Percentiles rank a stretch among this genome's conserved stretches.
These are phyloP conservation scores for Drosophila nebulosa DNA, from an alignment of 1,140 invertebrate genomes.

Conservation along the genomic window DNA sequence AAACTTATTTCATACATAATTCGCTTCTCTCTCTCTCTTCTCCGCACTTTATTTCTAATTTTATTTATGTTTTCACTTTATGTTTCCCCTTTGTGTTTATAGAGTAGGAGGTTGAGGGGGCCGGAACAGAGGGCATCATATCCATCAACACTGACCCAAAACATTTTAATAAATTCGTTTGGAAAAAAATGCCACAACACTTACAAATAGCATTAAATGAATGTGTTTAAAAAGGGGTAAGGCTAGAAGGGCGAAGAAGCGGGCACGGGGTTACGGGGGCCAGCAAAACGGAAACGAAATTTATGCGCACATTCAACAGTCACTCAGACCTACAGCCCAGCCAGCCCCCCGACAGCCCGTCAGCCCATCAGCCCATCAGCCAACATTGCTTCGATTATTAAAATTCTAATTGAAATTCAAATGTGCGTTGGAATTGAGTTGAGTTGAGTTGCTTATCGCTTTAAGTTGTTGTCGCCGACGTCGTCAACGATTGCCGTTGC, in stretches of 20 bases:
- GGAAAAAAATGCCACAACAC: conserved; percentile 31
- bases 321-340: background rate
- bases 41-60: conserved; percentile 32
- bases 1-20: conserved; percentile 57
- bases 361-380: too few species aligned
- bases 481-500: conserved; percentile 39
- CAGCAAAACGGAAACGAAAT: conserved; percentile 53
- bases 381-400: conserved; percentile 66
- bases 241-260: background rate
- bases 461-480: conserved; percentile 43
- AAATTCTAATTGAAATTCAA: conserved; percentile 79
- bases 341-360: background rate
- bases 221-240: background rate
- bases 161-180: conserved; percentile 65
- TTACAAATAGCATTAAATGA: conserved; percentile 59
- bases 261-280: background rate
- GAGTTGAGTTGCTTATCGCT: conserved; percentile 66
- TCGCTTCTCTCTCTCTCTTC: background rate
- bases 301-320: conserved; percentile 62
- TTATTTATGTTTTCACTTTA: conserved; percentile 72
- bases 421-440: conserved; percentile 54
- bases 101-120: background rate
- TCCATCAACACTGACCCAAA: conserved; percentile 54
- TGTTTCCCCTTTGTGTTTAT: conserved; percentile 21
- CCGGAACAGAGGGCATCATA: conserved; percentile 23